Evolutionary conservation across 2,113 vertebrate genomes (phyloP).

Genomic region (Rhea pennata): DNA sequence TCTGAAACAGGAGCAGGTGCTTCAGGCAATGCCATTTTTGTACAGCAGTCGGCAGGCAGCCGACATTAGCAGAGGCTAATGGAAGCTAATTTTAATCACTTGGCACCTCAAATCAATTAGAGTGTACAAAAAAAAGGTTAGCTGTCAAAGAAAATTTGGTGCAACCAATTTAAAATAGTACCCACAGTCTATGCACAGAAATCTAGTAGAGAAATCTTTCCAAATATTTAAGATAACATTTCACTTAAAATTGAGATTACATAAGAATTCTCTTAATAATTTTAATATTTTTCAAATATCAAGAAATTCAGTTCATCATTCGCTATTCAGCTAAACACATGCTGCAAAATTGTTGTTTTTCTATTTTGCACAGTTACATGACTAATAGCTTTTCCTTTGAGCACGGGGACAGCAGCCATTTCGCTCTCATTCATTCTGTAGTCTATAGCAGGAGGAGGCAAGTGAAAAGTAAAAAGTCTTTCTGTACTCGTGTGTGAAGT

Average conservation of each 20-base stretch:
- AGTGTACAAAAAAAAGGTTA: not conserved
- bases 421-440: not conserved
- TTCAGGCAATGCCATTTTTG: not conserved
- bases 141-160: not conserved
- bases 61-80: conserved; percentile 1
- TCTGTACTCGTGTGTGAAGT: not conserved
- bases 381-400: not conserved
- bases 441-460: not conserved
- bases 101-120: conserved; percentile 10
- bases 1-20: not conserved
- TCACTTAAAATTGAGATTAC: not conserved
- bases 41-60: not conserved
- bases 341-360: not conserved
- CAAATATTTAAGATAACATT: not conserved
- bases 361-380: not conserved
- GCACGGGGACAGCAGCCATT: not conserved
- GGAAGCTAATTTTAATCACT: conserved; percentile 38
- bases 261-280: accelerated
- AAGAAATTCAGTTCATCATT: not conserved
- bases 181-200: not conserved
- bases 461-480: not conserved
- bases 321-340: not conserved
- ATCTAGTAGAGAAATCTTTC: not conserved
- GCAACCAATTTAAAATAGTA: not conserved
- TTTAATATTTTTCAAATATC: not conserved